Evolutionary conservation across 2,888 invertebrate genomes (phyloP).

Genomic region (Brenthis ino): DNA sequence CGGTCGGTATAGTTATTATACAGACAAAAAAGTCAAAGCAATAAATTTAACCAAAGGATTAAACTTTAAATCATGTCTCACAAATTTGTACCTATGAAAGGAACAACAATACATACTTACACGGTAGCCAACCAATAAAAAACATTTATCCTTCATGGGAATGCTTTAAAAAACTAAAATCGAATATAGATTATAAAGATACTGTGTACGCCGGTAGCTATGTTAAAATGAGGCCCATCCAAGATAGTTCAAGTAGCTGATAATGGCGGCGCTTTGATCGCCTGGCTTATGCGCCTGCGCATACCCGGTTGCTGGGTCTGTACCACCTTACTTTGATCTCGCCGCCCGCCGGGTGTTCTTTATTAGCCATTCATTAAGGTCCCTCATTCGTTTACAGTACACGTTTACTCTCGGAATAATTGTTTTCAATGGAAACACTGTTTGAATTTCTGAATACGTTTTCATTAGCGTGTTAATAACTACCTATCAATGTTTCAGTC

Average conservation of each 20-base stretch:
- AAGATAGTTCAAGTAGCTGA: constrained; percentile 66
- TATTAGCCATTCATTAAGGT: constrained; percentile 70
- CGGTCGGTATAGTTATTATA: too few species aligned
- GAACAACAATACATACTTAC: constrained; percentile 14
- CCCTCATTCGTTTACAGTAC: constrained; percentile 45
- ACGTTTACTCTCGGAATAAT: constrained; percentile 35
- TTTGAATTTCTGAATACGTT: constrained; percentile 21
- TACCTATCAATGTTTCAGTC: not conserved
- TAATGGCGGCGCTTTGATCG: constrained; percentile 72
- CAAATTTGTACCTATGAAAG: constrained; percentile 14
- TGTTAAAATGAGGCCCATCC: constrained; percentile 60
- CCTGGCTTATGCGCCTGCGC: constrained; percentile 47
- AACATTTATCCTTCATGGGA: constrained; percentile 26
- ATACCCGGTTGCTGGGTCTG: constrained; percentile 39
- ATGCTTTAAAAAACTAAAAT: constrained; percentile 34
- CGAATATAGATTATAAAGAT: constrained; percentile 44
- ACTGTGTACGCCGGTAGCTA: constrained; percentile 68
- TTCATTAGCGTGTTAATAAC: constrained; percentile 24
- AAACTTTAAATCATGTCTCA: not conserved
- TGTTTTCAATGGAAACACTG: constrained; percentile 32
- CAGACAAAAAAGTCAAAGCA: too few species aligned
- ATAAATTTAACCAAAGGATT: too few species aligned
- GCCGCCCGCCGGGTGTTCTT: constrained; percentile 64
- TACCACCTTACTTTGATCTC: constrained; percentile 59
- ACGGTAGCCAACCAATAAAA: constrained; percentile 27